These are phyloP conservation scores for Mycteria americana DNA, from an alignment of 2,797 vertebrate genomes.

Conservation along the genomic window DNA sequence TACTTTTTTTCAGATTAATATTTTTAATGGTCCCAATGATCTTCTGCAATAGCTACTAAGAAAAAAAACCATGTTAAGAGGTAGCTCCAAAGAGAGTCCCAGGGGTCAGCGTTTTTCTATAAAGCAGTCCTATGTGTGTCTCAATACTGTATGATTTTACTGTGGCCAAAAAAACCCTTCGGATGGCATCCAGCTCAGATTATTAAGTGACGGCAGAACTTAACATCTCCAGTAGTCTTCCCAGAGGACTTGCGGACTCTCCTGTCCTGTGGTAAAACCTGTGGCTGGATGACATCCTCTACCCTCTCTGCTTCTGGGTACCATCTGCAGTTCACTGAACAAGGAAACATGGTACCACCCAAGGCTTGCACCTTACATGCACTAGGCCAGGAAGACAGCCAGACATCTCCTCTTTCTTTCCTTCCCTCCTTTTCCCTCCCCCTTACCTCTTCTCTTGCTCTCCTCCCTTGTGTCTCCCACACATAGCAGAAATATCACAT, in stretches of 20 bases:
- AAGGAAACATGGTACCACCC: background rate
- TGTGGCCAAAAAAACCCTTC: background rate
- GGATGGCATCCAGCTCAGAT: background rate
- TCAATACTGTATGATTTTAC: background rate
- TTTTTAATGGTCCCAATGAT: background rate
- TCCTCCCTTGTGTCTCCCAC: background rate
- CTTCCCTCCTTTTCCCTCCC: background rate
- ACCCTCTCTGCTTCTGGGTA: background rate
- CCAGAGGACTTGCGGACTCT: background rate
- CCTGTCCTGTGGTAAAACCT: background rate
- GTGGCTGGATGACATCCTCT: background rate
- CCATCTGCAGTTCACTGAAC: background rate
- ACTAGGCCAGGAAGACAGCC: background rate
- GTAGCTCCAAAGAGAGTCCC: background rate
- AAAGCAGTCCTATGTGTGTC: background rate
- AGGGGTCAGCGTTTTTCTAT: background rate
- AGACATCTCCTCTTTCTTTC: background rate
- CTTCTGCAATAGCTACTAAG: background rate
- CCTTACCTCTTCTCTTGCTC: background rate
- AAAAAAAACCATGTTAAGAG: background rate
- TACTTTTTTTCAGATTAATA: background rate
- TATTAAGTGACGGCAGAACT: background rate
- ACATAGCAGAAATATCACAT: constrained; percentile 9
- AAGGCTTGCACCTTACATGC: background rate
- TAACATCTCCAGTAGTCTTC: background rate